Evolutionary conservation across 2,797 vertebrate genomes (phyloP), one percentile per base, ranked within the genome.

Genomic region (Cossypha caffra): DNA sequence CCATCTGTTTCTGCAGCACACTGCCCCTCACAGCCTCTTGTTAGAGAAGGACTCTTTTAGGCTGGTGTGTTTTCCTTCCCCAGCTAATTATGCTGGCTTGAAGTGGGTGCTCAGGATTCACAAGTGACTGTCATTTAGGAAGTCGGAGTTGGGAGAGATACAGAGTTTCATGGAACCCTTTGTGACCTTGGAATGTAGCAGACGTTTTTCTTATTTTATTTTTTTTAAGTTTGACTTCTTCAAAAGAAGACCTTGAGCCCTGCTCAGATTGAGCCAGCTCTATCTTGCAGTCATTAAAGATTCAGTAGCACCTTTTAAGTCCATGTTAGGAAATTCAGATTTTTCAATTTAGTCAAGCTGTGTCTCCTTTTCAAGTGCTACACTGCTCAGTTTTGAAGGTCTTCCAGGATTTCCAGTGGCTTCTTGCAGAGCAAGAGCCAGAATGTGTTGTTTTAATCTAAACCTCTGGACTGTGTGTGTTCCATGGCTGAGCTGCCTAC

Each of bases 111-210:
- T 92, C 86, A 1, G 33, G 52, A 79, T 85, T 90, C 89, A 90
- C 80, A 31, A 91, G 94, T 62, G 82, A 73, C 92, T 96, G 19
- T 88, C 95, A 50, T 59, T 93, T 66, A 72, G 95, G 85, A 93
- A 96, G 88, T 89, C 40, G 15, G 86, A 97, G 89, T 72, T 10
- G 14, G 92, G 96, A 95, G 94, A 86, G 88, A 91, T 66, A 24
- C 50, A 59, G 74, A 35, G 66, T 83, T 94, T 86, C 63, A 35
- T 43, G 79, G 82, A 83, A 74, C 86, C 78, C 42, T 84, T 77
- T 58, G 79, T 95, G 97, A 97, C 98, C 97, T 97, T 97, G 97
- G 78, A 96, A 95, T 78, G 92, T 91, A 91, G 94, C 85, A 96
- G 96, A 76, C 37, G 28, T 91, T 80, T 93, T 96, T 93, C 84